These are phyloP conservation scores for Eumaeus atala DNA, from an alignment of 1,140 invertebrate species.

Conservation along the genomic window DNA sequence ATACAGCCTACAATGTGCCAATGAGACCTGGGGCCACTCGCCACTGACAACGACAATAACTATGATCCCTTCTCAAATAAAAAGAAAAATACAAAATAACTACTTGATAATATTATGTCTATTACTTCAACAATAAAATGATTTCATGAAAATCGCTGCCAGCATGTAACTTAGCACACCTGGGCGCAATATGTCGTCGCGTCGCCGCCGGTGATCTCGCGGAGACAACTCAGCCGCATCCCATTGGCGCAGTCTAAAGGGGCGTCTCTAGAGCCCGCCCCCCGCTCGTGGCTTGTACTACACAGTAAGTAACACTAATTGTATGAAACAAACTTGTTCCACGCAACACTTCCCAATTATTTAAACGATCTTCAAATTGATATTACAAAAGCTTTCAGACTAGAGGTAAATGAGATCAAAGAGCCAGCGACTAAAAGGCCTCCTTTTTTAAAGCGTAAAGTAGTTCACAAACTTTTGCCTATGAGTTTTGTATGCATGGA, in stretches of 20 bases:
- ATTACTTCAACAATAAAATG: too few species aligned
- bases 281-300: slow-evolving; percentile 23
- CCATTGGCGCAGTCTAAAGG: slow-evolving; percentile 55
- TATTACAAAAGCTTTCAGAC: background rate
- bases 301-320: slow-evolving; percentile 6
- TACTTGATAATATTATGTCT: too few species aligned
- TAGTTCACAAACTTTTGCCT: too few species aligned
- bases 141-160: background rate
- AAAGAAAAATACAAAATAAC: too few species aligned
- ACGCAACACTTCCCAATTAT: slow-evolving; percentile 7
- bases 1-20: too few species aligned
- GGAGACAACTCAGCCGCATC: slow-evolving; percentile 37
- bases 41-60: too few species aligned
- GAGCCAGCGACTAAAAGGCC: too few species aligned
- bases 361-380: slow-evolving; percentile 3
- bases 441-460: too few species aligned
- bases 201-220: slow-evolving; percentile 25
- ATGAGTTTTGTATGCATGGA: too few species aligned
- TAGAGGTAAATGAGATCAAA: too few species aligned
- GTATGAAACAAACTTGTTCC: background rate
- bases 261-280: slow-evolving; percentile 44
- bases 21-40: too few species aligned
- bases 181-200: slow-evolving; percentile 5
- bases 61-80: too few species aligned
- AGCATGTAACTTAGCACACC: background rate